phyloP scores from a whole-genome alignment of 2,888 invertebrate species.

The Trachelus stipa region DNA sequence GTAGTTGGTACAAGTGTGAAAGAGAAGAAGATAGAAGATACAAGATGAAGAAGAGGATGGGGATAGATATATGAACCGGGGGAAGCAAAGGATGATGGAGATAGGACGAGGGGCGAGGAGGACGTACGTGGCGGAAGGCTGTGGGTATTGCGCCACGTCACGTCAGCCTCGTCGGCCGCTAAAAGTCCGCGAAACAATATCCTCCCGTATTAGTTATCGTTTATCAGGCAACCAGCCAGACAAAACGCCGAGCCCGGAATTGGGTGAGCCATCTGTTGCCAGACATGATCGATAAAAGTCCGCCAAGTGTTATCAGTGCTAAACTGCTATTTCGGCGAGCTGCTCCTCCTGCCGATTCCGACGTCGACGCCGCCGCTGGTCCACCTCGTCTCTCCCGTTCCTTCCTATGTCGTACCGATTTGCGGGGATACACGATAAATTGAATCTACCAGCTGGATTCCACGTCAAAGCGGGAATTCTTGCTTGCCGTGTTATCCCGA shows the following conservation, averaged over 20 bases:
- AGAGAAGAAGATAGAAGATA: constrained; percentile 9
- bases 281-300: constrained; percentile 66
- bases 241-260: constrained; percentile 50
- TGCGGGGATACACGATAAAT: constrained; percentile 46
- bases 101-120: neutral
- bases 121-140: neutral
- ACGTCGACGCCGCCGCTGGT: neutral
- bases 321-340: constrained; percentile 42
- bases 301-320: constrained; percentile 64
- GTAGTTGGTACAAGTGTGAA: constrained; percentile 11
- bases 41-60: neutral
- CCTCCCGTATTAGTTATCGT: constrained; percentile 64
- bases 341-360: constrained; percentile 16
- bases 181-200: constrained; percentile 63
- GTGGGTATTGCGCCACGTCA: constrained; percentile 36
- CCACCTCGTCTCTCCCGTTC: constrained; percentile 5
- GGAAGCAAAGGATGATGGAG: constrained; percentile 11
- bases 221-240: constrained; percentile 54
- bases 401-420: constrained; percentile 8
- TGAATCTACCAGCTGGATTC: constrained; percentile 44
- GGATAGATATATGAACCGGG: constrained; percentile 23
- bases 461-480: constrained; percentile 51
- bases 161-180: constrained; percentile 35
- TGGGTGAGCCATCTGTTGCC: constrained; percentile 66
- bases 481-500: constrained; percentile 40